phyloP scores from a whole-genome alignment of 2,113 vertebrate genomes.

The Trinectes maculatus region DNA sequence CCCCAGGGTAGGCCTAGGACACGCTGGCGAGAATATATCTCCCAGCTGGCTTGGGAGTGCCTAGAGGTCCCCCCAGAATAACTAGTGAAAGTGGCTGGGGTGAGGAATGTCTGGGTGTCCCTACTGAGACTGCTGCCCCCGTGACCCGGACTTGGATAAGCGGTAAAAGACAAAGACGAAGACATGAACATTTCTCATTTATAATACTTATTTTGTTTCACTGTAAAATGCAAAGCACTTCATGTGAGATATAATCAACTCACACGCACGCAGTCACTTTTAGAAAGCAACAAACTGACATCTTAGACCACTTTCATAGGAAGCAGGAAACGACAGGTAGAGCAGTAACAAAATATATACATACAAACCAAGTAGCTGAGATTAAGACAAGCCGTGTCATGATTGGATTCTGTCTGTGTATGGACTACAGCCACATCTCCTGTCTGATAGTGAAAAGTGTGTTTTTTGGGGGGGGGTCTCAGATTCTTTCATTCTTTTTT shows the following conservation, averaged over 20 bases:
- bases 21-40: no score
- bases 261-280: neutral
- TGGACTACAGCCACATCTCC: neutral
- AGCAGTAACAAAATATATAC: neutral
- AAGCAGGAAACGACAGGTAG: neutral
- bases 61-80: no score
- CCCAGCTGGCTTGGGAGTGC: no score
- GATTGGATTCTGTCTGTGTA: no score
- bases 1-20: no score
- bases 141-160: no score
- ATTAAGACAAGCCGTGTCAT: no score
- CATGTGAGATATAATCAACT: neutral
- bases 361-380: no score
- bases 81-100: no score
- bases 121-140: no score
- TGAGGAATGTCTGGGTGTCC: no score
- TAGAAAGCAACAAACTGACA: neutral
- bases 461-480: conserved; percentile 6
- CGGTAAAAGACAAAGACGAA: no score
- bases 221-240: neutral
- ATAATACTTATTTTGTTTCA: neutral
- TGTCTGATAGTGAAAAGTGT: neutral
- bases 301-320: neutral
- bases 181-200: neutral
- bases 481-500: conserved; percentile 27